Base-by-base conservation (phyloP, 37 sponge, comb jelly and placozoan genomes). In the Halichondria panicea region DNA sequence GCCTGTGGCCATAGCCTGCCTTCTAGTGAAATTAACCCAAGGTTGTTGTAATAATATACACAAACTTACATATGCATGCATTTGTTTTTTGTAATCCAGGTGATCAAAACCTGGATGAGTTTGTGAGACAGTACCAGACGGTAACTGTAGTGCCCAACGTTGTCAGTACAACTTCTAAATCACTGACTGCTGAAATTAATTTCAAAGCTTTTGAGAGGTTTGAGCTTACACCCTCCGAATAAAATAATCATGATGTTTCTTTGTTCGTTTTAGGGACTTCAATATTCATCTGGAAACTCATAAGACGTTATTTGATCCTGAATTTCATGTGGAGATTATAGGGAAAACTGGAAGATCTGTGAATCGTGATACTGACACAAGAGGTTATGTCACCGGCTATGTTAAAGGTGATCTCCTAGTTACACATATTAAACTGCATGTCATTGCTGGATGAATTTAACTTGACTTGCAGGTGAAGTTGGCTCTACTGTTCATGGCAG, bases 401-500 rank as follows among this genome's bases (percentile, higher is more conserved):
- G 32, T 78, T 0, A 50, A 72, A 72, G 86, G 86, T 85, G 27
- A 13, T 4, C 4, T 63, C 5, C 2, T 27, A 6, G 19, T 21
- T 34, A 11, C 61, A 22, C 6, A 36, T 24, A n/a, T 37, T 42
- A 8, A 24, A 4, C 46, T 61, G 63, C 4, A 76, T 53, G 31
- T 76, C 19, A 44, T 30, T 66, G 7, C 34, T 53, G 18, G 28
- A 37, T 79, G 4, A 18, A 28, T 79, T 19, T 57, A 27, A 40
- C 19, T 31, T 61, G 6, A 27, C 31, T 11, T 69, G 12, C 42
- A 83, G 83, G 69, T 68, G 83, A 83, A 30, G 50, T 9, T 1
- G 58, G 42, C 15, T 78, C 86, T 38, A 27, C 54, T 37, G 86
- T 77, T 3, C 24, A 77, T 85, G 86, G 86, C 15, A 48, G 13